These are phyloP conservation scores for Calliphora vomitoria DNA, from an alignment of 2,888 invertebrate species.

Conservation along the genomic window DNA sequence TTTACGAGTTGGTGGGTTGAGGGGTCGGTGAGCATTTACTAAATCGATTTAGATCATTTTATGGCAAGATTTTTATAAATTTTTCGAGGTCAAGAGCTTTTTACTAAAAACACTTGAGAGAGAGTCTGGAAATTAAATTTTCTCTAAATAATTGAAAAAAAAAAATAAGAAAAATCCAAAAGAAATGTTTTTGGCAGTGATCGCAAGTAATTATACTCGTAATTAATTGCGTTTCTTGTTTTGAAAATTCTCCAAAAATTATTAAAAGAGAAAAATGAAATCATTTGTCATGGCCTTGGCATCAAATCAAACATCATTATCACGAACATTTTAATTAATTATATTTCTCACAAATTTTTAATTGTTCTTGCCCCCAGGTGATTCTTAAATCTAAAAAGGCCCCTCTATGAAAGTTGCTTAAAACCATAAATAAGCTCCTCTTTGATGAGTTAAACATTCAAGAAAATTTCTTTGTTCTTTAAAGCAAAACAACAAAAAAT, in stretches of 20 bases:
- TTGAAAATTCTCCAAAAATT: not conserved
- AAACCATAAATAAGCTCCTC: not conserved
- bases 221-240: constrained; percentile 13
- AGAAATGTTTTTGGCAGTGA: not conserved
- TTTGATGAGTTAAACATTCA: not conserved
- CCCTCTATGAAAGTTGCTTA: not conserved
- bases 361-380: not conserved
- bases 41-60: constrained; percentile 34
- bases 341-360: not conserved
- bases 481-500: not conserved
- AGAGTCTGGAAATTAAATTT: constrained; percentile 11
- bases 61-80: not conserved
- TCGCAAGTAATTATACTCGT: not conserved
- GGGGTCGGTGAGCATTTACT: not conserved
- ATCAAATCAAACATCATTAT: constrained; percentile 10
- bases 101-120: constrained; percentile 6
- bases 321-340: not conserved
- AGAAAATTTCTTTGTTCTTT: constrained; percentile 44
- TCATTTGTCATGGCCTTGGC: constrained; percentile 51
- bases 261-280: constrained; percentile 31
- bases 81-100: constrained; percentile 66
- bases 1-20: not conserved
- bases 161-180: not conserved
- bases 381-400: not conserved
- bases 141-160: not conserved